Base-by-base conservation (phyloP, 2,113 vertebrate genomes). In the Thamnaconus septentrionalis region DNA sequence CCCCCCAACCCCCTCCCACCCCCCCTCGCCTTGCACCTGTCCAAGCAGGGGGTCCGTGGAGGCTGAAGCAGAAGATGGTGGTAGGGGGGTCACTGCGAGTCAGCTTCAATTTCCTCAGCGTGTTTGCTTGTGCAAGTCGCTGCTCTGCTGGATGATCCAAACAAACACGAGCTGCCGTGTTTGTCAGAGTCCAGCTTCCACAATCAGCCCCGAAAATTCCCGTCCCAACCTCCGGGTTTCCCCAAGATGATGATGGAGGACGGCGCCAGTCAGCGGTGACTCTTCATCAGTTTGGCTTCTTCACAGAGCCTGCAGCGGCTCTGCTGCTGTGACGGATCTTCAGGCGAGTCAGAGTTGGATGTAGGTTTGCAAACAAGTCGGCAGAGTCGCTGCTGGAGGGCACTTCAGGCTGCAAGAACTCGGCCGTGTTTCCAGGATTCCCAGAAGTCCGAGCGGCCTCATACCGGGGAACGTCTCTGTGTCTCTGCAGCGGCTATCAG, bases 41-140 rank as follows among this genome's bases (percentile, higher is more conserved):
- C 50, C 50, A 31, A 6, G 50, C 50, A 6, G n/a, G 6, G 50
- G 12, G 4, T 4, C 50, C 50, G 7, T 3, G 50, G 50, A 6
- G 50, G 50, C 4, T 31, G 50, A n/a, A n/a, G 11, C 18, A 52
- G 7, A 12, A 5, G 12, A 52, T 6, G 50, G 50, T 31, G 18
- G 18, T 31, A 4, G 18, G n/a, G 59, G 61, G 71, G 62, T 73
- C 69, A 71, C 47, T 68, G 40, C 71, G n/a, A 55, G 64, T 59
- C 61, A 45, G 18, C 39, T 7, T 54, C 44, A 56, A 69, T 80
- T 80, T 78, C 72, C 69, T 67, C 6, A 56, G 53, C 44, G 11
- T 47, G 9, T 41, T 58, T 7, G 8, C 61, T 31, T 31, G 18
- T 31, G 18, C 52, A 12, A 51, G 44, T 44, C 48, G 65, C 65